Percentiles rank a stretch among this genome's conserved stretches.
phyloP scores from a whole-genome alignment of 2,888 invertebrate genomes.

The Chrysina gloriosa region DNA sequence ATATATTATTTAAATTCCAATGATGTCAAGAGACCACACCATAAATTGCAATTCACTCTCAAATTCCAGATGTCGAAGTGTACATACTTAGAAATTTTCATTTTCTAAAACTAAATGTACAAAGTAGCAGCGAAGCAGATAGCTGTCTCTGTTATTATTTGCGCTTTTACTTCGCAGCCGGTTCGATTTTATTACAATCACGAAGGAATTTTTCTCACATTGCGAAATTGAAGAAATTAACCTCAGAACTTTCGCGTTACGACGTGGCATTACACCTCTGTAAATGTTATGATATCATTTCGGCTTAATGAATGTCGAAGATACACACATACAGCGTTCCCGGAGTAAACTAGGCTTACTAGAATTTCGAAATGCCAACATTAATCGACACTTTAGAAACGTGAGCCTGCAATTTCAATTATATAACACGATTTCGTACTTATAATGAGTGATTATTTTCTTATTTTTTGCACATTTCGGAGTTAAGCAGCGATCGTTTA shows the following conservation, averaged over 20 bases:
- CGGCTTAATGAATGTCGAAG: conserved; percentile 27
- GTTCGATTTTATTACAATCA: conserved; percentile 4
- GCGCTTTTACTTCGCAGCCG: not conserved
- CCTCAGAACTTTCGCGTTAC: conserved; percentile 23
- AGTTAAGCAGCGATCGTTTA: not conserved
- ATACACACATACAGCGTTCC: conserved; percentile 17
- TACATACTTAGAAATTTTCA: not conserved
- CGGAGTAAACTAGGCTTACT: not conserved
- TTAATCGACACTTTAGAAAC: conserved; percentile 41
- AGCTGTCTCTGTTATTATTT: not conserved
- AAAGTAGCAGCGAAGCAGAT: not conserved
- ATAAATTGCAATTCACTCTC: not conserved
- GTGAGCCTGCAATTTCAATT: conserved; percentile 45
- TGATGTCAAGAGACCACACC: no score
- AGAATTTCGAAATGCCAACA: conserved; percentile 29
- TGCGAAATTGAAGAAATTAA: conserved; percentile 32
- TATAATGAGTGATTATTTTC: conserved; percentile 19
- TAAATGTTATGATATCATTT: conserved; percentile 29
- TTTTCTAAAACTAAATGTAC: not conserved
- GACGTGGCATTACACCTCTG: not conserved
- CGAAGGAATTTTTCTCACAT: conserved; percentile 10
- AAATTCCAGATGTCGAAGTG: not conserved
- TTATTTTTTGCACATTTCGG: conserved; percentile 2
- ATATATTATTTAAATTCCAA: not conserved
- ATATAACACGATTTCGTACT: conserved; percentile 41